phyloP scores from a whole-genome alignment of 2,113 vertebrate species.

The Xiphorhynchus elegans region DNA sequence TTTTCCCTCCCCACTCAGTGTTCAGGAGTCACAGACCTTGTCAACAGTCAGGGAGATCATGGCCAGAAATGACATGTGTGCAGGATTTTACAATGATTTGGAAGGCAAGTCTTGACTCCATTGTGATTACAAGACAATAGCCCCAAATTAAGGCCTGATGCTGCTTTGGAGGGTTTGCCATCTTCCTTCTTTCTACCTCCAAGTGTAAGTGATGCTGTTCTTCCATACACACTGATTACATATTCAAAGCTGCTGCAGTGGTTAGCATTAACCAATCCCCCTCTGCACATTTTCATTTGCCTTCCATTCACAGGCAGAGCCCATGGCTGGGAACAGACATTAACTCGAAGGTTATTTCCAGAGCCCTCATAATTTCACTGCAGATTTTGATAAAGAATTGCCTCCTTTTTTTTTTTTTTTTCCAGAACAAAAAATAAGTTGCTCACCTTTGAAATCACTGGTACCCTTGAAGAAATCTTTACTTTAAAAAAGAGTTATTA shows the following conservation, averaged over 20 bases:
- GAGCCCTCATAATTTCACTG: slow-evolving; percentile 29
- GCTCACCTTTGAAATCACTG: background rate
- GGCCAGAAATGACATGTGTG: accelerated
- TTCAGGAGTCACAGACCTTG: background rate
- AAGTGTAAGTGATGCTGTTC: background rate
- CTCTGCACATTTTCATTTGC: slow-evolving; percentile 17
- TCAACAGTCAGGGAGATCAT: background rate
- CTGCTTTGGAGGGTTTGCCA: background rate
- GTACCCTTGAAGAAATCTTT: slow-evolving; percentile 33
- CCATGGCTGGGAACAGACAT: background rate
- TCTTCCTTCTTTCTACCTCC: background rate
- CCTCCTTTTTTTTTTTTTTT: background rate
- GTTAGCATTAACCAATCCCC: background rate
- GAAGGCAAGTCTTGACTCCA: background rate
- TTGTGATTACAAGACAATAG: slow-evolving; percentile 56
- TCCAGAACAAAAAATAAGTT: background rate
- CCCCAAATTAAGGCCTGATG: slow-evolving; percentile 21
- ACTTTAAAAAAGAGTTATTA: slow-evolving; percentile 5
- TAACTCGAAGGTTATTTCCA: slow-evolving; percentile 21
- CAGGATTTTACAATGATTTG: background rate
- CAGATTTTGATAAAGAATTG: slow-evolving; percentile 42
- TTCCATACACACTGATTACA: background rate
- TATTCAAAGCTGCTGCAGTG: slow-evolving; percentile 28
- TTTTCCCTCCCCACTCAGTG: background rate
- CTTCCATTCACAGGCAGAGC: slow-evolving; percentile 33